Base-by-base conservation (phyloP, 2,888 invertebrate genomes). In the Drosophila lacicola region DNA sequence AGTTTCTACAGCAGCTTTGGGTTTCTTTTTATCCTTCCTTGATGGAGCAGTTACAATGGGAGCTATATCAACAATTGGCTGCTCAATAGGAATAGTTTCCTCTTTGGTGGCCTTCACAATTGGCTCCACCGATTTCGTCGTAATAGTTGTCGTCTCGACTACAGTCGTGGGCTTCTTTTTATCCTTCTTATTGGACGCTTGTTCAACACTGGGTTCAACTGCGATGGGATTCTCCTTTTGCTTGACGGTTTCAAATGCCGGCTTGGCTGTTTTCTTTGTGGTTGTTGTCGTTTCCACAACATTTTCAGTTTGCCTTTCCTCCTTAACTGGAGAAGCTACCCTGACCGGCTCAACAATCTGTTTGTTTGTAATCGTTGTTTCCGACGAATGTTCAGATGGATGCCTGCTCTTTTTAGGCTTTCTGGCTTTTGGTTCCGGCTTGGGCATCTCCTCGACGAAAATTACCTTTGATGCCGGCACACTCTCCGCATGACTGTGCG, bases 371-470 rank as follows among this genome's bases (percentile, higher is more conserved):
- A 19, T 19, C 47, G 45, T 56, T n/a, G 42, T 21, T 41, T 57
- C 62, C 2, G 19, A 4, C 25, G 34, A 34, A 5, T 46, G 46
- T n/a, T 86, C 87, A 0, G 47, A 19, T 33, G 58, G 19, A 25
- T 74, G 74, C 21, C 85, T 89, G 5, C 63, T 37, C 61, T 82
- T 88, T 19, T 77, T 90, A 0, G 70, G 56, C 45, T 76, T 90
- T 10, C 77, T 80, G 25, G 64, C 71, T 44, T 81, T 89, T 5
- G 74, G 68, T 47, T 89, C 89, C 10, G 88, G 81, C 1, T 78
- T 73, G 2, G 46, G 56, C 8, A 55, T 8, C 47, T 74, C 85
- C 5, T 57, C 74, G 76, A 77, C 25, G 4, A 47, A 13, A 3
- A 17, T 55, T 2, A 57, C 25, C 45, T 63, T 60, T 9, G 61